A percentile compares a stretch with the other conserved stretches of the same genome.
Evolutionary conservation across 2,888 invertebrate species (phyloP).

Genomic region (Rhagonycha lutea): DNA sequence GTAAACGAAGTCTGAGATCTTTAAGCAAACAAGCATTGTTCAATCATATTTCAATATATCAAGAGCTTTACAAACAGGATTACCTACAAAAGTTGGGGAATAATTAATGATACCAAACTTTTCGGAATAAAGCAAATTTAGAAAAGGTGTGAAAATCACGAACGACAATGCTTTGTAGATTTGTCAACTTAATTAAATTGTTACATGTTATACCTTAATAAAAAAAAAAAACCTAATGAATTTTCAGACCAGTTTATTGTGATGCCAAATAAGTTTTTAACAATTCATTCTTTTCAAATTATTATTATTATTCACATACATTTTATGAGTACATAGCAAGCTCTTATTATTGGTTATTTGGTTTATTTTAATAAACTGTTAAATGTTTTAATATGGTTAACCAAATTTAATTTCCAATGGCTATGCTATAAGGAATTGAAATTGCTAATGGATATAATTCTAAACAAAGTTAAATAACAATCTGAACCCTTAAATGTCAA

Average conservation of each 20-base stretch:
- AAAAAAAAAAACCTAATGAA: not conserved
- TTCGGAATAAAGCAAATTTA: not conserved
- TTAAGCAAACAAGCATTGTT: not conserved
- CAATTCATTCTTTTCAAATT: not conserved
- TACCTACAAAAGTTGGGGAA: not conserved
- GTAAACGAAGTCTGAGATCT: not conserved
- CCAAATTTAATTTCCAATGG: not conserved
- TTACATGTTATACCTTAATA: not conserved
- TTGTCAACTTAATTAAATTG: not conserved
- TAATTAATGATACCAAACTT: slow-evolving; percentile 1
- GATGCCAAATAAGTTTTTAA: not conserved
- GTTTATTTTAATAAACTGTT: not conserved
- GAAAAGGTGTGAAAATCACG: not conserved
- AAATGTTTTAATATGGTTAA: not conserved
- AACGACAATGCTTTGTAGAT: not conserved
- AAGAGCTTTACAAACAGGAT: slow-evolving; percentile 3
- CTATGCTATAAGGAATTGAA: not conserved
- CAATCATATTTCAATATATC: slow-evolving; percentile 1
- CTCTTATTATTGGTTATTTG: not conserved
- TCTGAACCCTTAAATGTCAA: not conserved
- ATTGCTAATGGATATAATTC: not conserved
- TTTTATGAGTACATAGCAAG: not conserved
- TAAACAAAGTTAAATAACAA: not conserved
- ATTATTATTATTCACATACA: too few relatives aligned
- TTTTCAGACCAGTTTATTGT: not conserved